Percentiles rank a stretch among this genome's conserved stretches.
Conservation (phyloP, 2,797 vertebrate genomes). For the Pogoniulus pusillus region DNA sequence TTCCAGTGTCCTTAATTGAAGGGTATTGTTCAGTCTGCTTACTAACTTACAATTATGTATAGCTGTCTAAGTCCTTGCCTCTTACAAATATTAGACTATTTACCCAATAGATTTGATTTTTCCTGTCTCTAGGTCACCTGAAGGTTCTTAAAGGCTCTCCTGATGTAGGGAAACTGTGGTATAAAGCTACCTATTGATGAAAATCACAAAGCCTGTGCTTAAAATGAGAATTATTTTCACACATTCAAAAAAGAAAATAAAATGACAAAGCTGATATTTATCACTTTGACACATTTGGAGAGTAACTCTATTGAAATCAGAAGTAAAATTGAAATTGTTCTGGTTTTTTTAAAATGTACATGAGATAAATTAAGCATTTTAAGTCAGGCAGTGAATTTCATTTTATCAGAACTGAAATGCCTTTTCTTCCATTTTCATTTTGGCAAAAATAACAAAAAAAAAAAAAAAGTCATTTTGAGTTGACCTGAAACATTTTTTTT, state of each 20-base stretch:
- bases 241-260: neutral
- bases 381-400: neutral
- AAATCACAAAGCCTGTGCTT: neutral
- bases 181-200: neutral
- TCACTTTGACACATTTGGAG: neutral
- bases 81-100: neutral
- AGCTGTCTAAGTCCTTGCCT: neutral
- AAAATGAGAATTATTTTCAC: neutral
- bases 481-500: conserved; percentile 29
- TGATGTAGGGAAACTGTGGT: neutral
- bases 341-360: too few species aligned
- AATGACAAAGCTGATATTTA: neutral
- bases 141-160: neutral
- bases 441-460: conserved; percentile 12
- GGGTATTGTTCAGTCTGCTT: neutral
- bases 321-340: neutral
- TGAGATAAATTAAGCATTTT: too few species aligned
- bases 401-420: conserved; percentile 2
- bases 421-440: conserved; percentile 32
- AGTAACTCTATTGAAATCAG: neutral
- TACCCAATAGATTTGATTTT: neutral
- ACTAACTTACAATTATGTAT: neutral
- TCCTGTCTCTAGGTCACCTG: neutral
- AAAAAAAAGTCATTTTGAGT: neutral
- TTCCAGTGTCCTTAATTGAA: neutral